Evolutionary conservation across 2,113 vertebrate species (phyloP).

Genomic region (Corythornis madagascariensis): DNA sequence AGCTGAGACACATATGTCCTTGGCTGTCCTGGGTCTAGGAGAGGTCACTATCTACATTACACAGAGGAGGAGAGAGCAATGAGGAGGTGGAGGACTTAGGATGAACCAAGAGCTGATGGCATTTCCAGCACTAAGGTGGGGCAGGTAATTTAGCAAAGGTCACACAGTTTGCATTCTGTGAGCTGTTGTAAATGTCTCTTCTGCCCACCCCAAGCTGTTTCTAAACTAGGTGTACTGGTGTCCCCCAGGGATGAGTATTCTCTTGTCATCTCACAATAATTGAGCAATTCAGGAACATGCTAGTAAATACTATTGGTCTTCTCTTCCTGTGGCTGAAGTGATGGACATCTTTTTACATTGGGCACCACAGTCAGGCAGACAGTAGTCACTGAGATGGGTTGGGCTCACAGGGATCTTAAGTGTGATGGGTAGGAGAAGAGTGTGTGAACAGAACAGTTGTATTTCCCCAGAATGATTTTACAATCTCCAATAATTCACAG

Average conservation of each 20-base stretch:
- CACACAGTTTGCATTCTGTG: accelerated
- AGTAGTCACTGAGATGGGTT: background rate
- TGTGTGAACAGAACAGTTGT: background rate
- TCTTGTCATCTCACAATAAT: background rate
- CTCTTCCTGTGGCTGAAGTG: background rate
- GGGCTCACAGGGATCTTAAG: background rate
- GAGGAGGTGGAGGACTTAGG: background rate
- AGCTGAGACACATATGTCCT: background rate
- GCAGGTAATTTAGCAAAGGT: background rate
- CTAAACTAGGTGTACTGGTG: background rate
- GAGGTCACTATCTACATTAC: background rate
- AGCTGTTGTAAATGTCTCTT: background rate
- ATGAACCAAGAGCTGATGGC: background rate
- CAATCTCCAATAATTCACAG: background rate
- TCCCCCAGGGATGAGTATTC: background rate
- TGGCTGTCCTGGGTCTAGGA: background rate
- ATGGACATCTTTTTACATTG: background rate
- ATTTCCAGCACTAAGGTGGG: background rate
- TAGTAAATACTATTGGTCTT: background rate
- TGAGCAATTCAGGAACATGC: background rate
- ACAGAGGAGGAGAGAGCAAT: background rate
- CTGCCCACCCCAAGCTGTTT: background rate
- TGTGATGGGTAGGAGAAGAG: background rate
- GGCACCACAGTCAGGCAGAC: background rate
- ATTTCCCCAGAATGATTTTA: background rate